Evolutionary conservation across 2,113 vertebrate species (phyloP).

Genomic region (Glaucidium brasilianum): DNA sequence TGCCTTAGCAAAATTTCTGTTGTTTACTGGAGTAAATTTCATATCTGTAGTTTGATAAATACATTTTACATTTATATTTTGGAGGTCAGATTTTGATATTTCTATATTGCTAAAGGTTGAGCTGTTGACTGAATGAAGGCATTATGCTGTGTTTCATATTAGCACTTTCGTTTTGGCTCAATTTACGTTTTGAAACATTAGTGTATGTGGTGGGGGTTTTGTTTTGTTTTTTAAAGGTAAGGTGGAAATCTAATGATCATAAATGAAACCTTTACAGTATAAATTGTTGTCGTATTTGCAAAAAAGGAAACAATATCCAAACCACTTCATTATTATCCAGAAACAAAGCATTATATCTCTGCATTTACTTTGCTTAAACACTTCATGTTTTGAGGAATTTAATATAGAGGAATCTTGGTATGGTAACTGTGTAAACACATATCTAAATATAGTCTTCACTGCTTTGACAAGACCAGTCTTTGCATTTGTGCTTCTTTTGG

Average conservation of each 20-base stretch:
- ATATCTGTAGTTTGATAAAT: not conserved
- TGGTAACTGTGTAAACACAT: not conserved
- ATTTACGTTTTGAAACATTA: not conserved
- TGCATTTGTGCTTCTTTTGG: not conserved
- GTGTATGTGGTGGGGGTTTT: not conserved
- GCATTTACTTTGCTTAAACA: not conserved
- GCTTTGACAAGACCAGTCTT: not conserved
- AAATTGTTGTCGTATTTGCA: not conserved
- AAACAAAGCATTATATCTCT: not conserved
- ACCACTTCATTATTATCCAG: not conserved
- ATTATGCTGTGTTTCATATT: not conserved
- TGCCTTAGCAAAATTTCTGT: not conserved
- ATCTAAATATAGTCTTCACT: not conserved
- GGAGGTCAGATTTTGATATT: not conserved
- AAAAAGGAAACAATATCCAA: not conserved
- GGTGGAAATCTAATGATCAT: not conserved
- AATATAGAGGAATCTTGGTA: not conserved
- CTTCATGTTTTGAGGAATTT: not conserved
- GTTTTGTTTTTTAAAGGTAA: not conserved
- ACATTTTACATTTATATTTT: not conserved
- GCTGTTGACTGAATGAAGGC: not conserved
- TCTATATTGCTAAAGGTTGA: not conserved
- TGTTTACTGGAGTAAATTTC: not conserved
- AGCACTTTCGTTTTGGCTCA: not conserved
- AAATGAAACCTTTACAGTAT: not conserved